Conservation (phyloP, 2,113 vertebrate genomes). For the Toxotes chatareus region DNA sequence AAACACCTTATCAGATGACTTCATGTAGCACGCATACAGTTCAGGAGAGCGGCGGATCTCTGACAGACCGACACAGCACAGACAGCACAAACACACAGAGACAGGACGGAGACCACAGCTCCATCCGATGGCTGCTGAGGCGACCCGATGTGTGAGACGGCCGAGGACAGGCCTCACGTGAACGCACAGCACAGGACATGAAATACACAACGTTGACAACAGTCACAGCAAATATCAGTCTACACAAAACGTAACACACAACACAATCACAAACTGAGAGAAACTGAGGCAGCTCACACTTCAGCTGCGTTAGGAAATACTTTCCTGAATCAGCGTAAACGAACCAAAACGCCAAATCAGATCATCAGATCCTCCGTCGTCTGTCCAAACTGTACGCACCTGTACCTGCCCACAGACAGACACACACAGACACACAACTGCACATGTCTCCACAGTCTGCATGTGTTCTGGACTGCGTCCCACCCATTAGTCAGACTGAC, state of each 20-base stretch:
- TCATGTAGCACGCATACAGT: neutral
- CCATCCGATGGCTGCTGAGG: conserved; percentile 38
- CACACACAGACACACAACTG: too few relatives aligned
- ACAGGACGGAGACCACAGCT: conserved; percentile 11
- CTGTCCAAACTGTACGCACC: too few relatives aligned
- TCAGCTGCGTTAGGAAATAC: too few relatives aligned
- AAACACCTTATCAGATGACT: conserved; percentile 20
- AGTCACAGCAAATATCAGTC: conserved; percentile 19
- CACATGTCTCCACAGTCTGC: too few relatives aligned
- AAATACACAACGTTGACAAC: conserved; percentile 1
- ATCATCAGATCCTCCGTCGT: too few relatives aligned
- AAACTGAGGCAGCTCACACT: neutral
- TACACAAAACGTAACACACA: neutral
- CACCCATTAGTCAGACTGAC: too few relatives aligned
- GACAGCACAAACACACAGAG: conserved; percentile 4
- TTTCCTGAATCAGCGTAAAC: too few relatives aligned
- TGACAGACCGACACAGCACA: neutral
- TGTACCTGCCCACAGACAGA: too few relatives aligned
- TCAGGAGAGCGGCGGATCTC: neutral
- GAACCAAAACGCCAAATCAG: too few relatives aligned
- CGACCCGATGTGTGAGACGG: neutral
- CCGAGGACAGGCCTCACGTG: neutral
- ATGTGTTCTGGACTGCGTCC: too few relatives aligned
- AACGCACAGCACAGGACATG: conserved; percentile 21
- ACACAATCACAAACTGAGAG: neutral